Conservation (phyloP, 2,797 vertebrate genomes). For the Gymnodraco acuticeps region DNA sequence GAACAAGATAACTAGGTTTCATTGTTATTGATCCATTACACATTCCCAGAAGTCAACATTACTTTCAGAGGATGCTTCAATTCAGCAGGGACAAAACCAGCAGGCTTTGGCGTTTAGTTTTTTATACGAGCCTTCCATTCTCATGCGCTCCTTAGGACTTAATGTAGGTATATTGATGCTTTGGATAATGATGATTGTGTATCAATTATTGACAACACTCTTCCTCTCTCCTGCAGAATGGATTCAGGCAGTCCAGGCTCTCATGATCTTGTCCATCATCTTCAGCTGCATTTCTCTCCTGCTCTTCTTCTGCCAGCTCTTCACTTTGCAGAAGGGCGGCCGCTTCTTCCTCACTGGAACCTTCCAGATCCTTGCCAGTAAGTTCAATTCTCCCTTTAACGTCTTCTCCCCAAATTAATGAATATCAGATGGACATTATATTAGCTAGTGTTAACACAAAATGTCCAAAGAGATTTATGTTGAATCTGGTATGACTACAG, state of each 20-base stretch:
- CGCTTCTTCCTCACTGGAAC: constrained; percentile 96
- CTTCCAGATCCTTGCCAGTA: constrained; percentile 96
- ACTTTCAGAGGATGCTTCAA: constrained; percentile 35
- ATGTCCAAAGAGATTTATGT: background rate
- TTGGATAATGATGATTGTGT: constrained; percentile 30
- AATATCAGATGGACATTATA: background rate
- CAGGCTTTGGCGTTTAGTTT: constrained; percentile 5
- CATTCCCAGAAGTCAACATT: constrained; percentile 72
- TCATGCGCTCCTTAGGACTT: constrained; percentile 4
- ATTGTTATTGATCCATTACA: constrained; percentile 73
- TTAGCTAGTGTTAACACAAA: background rate
- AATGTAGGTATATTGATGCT: constrained; percentile 8
- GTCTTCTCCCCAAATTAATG: background rate
- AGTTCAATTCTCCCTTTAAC: constrained; percentile 68
- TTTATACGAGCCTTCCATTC: background rate
- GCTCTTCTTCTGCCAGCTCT: constrained; percentile 98
- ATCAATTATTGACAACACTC: constrained; percentile 36
- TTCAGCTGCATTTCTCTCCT: constrained; percentile 95
- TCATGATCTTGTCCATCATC: constrained; percentile 98
- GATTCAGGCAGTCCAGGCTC: constrained; percentile 96
- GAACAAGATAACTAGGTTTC: constrained; percentile 72
- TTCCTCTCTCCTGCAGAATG: constrained; percentile 86
- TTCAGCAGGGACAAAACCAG: constrained; percentile 10
- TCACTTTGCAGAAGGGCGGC: constrained; percentile 97
- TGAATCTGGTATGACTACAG: background rate